Conservation (phyloP, 1,140 invertebrate genomes). For the Olivierus martensii region DNA sequence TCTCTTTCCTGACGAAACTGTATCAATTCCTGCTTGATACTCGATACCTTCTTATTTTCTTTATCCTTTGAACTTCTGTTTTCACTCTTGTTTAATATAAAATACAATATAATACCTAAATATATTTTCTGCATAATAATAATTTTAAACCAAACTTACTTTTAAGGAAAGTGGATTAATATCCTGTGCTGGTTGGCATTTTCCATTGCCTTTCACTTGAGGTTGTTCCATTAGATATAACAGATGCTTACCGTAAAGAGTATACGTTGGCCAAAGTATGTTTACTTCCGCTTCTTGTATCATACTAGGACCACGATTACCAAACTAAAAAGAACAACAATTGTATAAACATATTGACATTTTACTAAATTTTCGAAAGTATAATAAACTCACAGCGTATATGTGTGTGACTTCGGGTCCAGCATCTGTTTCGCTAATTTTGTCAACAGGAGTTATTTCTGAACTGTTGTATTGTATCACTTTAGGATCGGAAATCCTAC, state of each 20-base stretch:
- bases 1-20: too few relatives aligned
- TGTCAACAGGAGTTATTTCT: constrained; percentile 30
- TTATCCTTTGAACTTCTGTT: too few relatives aligned
- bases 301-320: constrained; percentile 65
- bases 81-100: too few relatives aligned
- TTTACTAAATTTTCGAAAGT: too few relatives aligned
- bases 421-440: constrained; percentile 49
- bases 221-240: constrained; percentile 75
- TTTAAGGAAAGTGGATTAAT: constrained; percentile 37
- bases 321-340: constrained; percentile 29
- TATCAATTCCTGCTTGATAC: too few relatives aligned
- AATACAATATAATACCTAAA: too few relatives aligned
- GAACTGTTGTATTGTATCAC: constrained; percentile 60
- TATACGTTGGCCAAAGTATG: constrained; percentile 70
- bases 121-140: too few relatives aligned
- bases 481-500: constrained; percentile 49
- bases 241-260: constrained; percentile 53
- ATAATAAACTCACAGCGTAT: constrained; percentile 41
- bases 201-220: constrained; percentile 41
- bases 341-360: too few relatives aligned
- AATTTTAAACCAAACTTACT: constrained; percentile 20
- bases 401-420: constrained; percentile 71
- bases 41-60: too few relatives aligned
- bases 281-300: constrained; percentile 60
- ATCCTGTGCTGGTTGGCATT: constrained; percentile 49